phyloP scores from a whole-genome alignment of 2,113 vertebrate species.

The Chaetorhynchus papuensis region DNA sequence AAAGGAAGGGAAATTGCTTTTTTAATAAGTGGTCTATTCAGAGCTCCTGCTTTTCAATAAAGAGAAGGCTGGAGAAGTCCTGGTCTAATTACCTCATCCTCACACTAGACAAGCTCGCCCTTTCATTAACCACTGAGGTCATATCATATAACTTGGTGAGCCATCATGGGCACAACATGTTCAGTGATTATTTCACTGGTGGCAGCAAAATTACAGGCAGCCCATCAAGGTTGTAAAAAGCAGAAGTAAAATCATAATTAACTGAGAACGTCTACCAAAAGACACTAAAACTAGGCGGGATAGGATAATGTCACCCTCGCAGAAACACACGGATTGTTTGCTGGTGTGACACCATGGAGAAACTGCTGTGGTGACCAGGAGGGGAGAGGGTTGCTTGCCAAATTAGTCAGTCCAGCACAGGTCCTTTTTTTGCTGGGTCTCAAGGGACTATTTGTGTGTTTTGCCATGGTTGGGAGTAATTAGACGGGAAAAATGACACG shows the following conservation, averaged over 20 bases:
- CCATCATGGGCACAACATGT: slow-evolving; percentile 28
- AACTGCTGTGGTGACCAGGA: neutral
- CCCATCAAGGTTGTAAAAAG: slow-evolving; percentile 28
- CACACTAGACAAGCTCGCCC: slow-evolving; percentile 34
- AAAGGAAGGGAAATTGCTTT: slow-evolving; percentile 67
- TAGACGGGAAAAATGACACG: neutral
- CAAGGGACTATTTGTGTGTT: neutral
- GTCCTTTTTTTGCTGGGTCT: neutral
- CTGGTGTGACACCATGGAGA: slow-evolving; percentile 16
- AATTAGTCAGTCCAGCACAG: neutral
- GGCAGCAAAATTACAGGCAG: neutral
- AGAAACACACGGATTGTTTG: neutral
- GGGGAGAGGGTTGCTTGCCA: neutral
- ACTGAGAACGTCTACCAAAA: slow-evolving; percentile 6
- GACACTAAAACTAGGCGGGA: slow-evolving; percentile 41
- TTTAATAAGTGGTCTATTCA: slow-evolving; percentile 72
- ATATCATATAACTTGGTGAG: slow-evolving; percentile 61
- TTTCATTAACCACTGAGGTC: slow-evolving; percentile 65
- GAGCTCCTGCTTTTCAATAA: slow-evolving; percentile 65
- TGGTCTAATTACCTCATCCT: slow-evolving; percentile 59
- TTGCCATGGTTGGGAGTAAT: neutral
- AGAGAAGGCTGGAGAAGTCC: slow-evolving; percentile 46
- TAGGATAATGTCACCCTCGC: neutral
- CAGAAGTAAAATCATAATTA: neutral
- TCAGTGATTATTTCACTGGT: slow-evolving; percentile 39